Conservation (phyloP, 2,888 invertebrate species). For the Papilio protenor region DNA sequence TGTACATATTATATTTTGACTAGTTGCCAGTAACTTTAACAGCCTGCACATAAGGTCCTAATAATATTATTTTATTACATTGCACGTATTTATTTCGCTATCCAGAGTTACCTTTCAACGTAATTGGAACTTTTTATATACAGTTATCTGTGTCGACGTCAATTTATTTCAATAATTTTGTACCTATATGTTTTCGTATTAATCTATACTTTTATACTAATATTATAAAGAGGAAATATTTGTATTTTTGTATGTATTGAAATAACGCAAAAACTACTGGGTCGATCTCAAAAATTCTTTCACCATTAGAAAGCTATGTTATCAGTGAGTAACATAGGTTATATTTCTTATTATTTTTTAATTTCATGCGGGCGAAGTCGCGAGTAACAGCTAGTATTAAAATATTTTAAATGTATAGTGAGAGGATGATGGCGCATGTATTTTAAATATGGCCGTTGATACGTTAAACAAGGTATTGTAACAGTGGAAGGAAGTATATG, state of each 20-base stretch:
- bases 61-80: neutral
- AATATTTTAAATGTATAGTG: neutral
- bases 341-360: too few relatives aligned
- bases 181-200: neutral
- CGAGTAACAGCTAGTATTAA: neutral
- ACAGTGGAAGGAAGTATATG: conserved; percentile 48
- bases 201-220: too few relatives aligned
- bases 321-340: too few relatives aligned
- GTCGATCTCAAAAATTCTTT: too few relatives aligned
- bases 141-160: neutral
- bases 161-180: neutral
- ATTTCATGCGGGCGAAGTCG: too few relatives aligned
- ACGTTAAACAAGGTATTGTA: conserved; percentile 28
- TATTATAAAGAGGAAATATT: too few relatives aligned
- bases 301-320: too few relatives aligned
- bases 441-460: conserved; percentile 12
- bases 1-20: neutral
- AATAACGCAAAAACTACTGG: too few relatives aligned
- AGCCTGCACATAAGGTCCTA: neutral
- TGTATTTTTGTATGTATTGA: too few relatives aligned
- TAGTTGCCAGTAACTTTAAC: neutral
- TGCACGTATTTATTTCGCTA: neutral
- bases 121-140: neutral
- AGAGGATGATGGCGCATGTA: neutral
- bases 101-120: neutral